Evolutionary conservation across 2,113 vertebrate genomes (phyloP), one percentile per base, ranked within the genome.

Genomic region (Candoia aspera): DNA sequence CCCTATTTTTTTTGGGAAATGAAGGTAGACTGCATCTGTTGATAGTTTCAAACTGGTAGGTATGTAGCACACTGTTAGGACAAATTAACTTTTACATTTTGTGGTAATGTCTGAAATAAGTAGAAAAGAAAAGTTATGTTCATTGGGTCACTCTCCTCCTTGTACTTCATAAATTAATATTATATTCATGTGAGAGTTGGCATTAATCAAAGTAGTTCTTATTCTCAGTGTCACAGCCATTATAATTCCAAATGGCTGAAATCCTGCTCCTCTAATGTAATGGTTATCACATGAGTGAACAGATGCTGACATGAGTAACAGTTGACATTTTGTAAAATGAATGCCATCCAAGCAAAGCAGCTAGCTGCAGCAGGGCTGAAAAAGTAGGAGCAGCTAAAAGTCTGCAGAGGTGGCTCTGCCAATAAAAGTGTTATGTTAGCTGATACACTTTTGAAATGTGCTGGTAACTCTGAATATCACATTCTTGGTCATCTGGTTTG

Each of bases 301-400:
- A 96, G 92, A 93, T 92, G 92, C 93, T 95, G 94, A 94, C 92
- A 92, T 59, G 92, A 83, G 92, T 89, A 95, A 89, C 95, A 93
- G 83, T 57, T 95, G 96, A 96, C 46, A 92, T 93, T 94, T 95
- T 91, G 37, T 92, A 95, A 96, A 92, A 96, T 96, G 49, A 97
- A 87, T 93, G 89, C 84, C 86, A 94, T 93, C 88, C 94, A 96
- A 94, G 96, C 95, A 96, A 95, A 96, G 94, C 91, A 91, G 93
- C 17, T 42, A 42, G 33, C 73, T 79, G 17, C 90, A 92, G 83
- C 57, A 90, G 89, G 89, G 84, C 42, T 93, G 87, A 93, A 90
- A 92, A 91, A 55, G 10, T 95, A 94, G 93, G 94, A 87, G 86
- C 93, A 95, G 92, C 89, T 94, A 87, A 93, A 95, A 58, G 95